Conservation (phyloP, 64 coral and sea anemone genomes). For the Orbicella faveolata region DNA sequence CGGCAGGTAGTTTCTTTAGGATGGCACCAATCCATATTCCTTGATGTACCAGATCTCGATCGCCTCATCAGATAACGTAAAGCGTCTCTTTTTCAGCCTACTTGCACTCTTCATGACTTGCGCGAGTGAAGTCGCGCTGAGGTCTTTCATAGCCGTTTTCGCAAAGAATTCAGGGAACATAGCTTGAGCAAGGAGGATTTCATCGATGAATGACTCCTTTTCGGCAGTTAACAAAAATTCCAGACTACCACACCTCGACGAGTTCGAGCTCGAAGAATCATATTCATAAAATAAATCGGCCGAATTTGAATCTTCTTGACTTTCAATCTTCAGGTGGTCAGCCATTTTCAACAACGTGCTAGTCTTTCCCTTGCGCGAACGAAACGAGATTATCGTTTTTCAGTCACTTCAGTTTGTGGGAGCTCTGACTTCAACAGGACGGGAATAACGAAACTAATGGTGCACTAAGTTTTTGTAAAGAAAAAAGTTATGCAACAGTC, state of each 20-base stretch:
- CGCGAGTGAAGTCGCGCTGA: background rate
- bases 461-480: background rate
- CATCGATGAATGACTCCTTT: background rate
- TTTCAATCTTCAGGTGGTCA: background rate
- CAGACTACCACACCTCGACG: background rate
- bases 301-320: background rate
- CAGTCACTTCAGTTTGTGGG: background rate
- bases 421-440: background rate
- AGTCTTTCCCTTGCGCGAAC: background rate
- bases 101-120: background rate
- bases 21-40: no score
- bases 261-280: background rate
- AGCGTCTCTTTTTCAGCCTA: background rate
- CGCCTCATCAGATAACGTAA: background rate
- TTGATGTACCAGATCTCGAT: slow-evolving; percentile 3
- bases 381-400: background rate
- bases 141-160: background rate
- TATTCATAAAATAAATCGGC: background rate
- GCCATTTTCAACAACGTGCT: background rate
- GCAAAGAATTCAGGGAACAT: slow-evolving; percentile 22
- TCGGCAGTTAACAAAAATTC: background rate
- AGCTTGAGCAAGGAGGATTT: background rate
- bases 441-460: background rate
- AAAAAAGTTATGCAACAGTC: background rate
- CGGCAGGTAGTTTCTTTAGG: no score